Base-by-base conservation (phyloP, 2,888 invertebrate species). In the Tridacna gigas region DNA sequence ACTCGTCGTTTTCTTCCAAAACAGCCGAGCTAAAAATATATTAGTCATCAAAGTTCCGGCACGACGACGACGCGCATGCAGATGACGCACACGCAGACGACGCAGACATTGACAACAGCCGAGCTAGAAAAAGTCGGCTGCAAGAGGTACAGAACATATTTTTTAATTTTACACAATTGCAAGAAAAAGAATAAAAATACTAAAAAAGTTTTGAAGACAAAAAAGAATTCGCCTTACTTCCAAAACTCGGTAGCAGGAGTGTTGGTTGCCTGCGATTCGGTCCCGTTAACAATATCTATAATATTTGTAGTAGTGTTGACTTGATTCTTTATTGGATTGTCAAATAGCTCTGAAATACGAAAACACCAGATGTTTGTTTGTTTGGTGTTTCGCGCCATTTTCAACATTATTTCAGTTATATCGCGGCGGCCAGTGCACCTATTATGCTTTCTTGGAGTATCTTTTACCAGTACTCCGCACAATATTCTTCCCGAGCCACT, bases 201-300 rank as follows among this genome's bases (percentile, higher is more conserved):
- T 7, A 37, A 37, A 37, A 7, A 37, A 37, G 7, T 37, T 37
- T 4, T 37, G 37, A 37, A 37, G 13, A 22, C n/a, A n/a, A 65
- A 65, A 12, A 18, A n/a, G 45, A 37, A n/a, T 20, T 45, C 7
- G 12, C 11, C 69, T 71, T 26, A 71, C 71, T 71, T 71, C 71
- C 71, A 71, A 25, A 71, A 71, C 22, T 71, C 71, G 2, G 71
- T 71, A 22, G 71, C 71, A 11, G 71, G 51, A 51, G 71, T 71
- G 26, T 71, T 51, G 12, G 71, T 71, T 71, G 51, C 26, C 12
- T 71, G 48, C 51, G 13, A 4, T 18, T 63, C 9, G 22, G 63
- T 63, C 13, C 9, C 63, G 13, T 63, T 63, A 3, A 63, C 7
- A 37, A 37, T 37, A 37, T 7, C 37, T 37, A 7, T 37, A 7